These are phyloP conservation scores for Panzeria rudis DNA, from an alignment of 2,888 invertebrate genomes.

Conservation along the genomic window DNA sequence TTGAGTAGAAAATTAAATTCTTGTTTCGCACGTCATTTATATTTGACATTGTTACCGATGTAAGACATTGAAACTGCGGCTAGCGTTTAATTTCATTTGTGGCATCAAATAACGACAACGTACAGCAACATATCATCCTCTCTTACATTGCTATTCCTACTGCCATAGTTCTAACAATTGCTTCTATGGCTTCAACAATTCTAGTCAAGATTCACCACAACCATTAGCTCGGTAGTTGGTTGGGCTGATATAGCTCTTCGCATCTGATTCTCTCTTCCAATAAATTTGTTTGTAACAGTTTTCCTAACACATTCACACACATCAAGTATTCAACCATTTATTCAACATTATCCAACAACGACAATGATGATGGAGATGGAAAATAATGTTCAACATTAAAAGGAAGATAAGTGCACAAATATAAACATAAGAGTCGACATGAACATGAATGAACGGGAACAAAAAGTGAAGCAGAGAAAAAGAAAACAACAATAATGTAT, in stretches of 20 bases:
- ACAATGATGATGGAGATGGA: conserved; percentile 53
- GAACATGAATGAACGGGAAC: conserved; percentile 54
- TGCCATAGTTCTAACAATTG: conserved; percentile 3
- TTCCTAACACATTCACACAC: conserved; percentile 1
- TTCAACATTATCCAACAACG: conserved; percentile 62
- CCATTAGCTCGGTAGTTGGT: conserved; percentile 47
- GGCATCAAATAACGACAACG: conserved; percentile 72
- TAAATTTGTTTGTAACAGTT: conserved; percentile 34
- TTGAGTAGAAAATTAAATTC: conserved; percentile 81
- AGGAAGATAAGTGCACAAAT: conserved; percentile 69
- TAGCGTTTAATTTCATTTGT: conserved; percentile 81
- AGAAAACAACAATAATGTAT: not conserved
- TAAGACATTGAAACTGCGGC: conserved; percentile 75
- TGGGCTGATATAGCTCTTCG: conserved; percentile 9
- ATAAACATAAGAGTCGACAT: conserved; percentile 68
- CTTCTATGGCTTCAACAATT: conserved; percentile 22
- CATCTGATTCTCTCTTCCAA: conserved; percentile 5
- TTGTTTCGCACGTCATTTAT: conserved; percentile 81
- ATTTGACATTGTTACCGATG: conserved; percentile 77
- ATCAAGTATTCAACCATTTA: conserved; percentile 17
- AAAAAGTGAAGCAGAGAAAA: conserved; percentile 22
- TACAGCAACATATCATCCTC: conserved; percentile 65
- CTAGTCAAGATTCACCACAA: conserved; percentile 53
- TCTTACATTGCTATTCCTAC: conserved; percentile 7
- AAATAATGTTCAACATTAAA: conserved; percentile 71